Percentiles rank a stretch among this genome's conserved stretches.
These are phyloP conservation scores for Cyanoderma ruficeps DNA, from an alignment of 2,113 vertebrate genomes.

Conservation along the genomic window DNA sequence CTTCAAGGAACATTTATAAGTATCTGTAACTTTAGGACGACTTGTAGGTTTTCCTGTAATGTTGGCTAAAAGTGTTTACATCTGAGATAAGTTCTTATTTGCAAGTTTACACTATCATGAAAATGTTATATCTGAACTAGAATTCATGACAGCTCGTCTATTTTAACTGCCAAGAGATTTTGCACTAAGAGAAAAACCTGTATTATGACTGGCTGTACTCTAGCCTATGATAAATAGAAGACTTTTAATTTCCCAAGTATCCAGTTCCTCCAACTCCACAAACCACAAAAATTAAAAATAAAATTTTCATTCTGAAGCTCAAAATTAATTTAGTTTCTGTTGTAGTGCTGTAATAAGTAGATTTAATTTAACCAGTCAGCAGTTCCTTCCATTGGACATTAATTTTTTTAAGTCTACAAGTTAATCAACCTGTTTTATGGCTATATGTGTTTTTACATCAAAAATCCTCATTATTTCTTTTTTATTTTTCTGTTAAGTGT, in stretches of 20 bases:
- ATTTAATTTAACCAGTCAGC: conserved; percentile 62
- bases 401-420: conserved; percentile 58
- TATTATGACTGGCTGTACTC: neutral
- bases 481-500: conserved; percentile 59
- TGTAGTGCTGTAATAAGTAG: conserved; percentile 33
- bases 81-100: neutral
- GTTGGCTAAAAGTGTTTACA: neutral
- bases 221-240: conserved; percentile 16
- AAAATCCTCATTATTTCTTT: conserved; percentile 58
- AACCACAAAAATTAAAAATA: conserved; percentile 48
- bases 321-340: conserved; percentile 52
- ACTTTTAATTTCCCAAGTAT: conserved; percentile 46
- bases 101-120: neutral
- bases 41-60: neutral
- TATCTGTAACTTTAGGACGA: neutral
- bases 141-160: neutral
- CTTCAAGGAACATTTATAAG: neutral
- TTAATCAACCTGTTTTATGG: conserved; percentile 60
- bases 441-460: conserved; percentile 60
- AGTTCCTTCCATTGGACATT: conserved; percentile 59
- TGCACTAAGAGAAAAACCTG: neutral
- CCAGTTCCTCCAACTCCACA: neutral
- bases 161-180: neutral
- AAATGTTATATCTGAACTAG: neutral
- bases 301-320: conserved; percentile 36